phyloP scores from a whole-genome alignment of 2,797 vertebrate species.

The Squalus acanthias region DNA sequence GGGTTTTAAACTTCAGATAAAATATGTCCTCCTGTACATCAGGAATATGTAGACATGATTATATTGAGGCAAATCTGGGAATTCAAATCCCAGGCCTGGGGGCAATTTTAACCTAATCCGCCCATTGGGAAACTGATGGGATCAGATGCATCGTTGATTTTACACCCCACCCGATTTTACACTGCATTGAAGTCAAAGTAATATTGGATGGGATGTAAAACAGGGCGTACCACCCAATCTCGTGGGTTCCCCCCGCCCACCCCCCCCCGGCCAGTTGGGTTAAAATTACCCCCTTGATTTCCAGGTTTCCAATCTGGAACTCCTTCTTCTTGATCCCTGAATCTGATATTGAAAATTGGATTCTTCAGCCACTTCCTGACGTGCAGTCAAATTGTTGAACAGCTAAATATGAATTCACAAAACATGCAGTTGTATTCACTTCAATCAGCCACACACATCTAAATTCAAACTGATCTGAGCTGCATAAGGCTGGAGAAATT shows the following conservation, averaged over 20 bases:
- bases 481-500: too few species aligned
- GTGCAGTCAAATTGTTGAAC: too few species aligned
- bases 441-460: too few species aligned
- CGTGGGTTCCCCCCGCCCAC: neutral
- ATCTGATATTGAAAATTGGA: too few species aligned
- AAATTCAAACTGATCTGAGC: too few species aligned
- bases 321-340: too few species aligned
- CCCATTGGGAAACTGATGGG: neutral
- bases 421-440: too few species aligned
- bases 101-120: neutral
- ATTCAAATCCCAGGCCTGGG: neutral
- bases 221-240: neutral
- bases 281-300: too few species aligned
- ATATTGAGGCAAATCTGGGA: neutral
- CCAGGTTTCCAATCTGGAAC: too few species aligned
- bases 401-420: too few species aligned
- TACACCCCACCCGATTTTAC: neutral
- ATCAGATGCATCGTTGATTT: neutral
- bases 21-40: neutral
- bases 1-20: neutral
- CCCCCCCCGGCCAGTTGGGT: neutral
- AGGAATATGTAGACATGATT: neutral
- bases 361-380: too few species aligned
- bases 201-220: neutral
- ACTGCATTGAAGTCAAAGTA: neutral